phyloP scores from a whole-genome alignment of 2,888 invertebrate genomes.

The Drosophila emarginata region DNA sequence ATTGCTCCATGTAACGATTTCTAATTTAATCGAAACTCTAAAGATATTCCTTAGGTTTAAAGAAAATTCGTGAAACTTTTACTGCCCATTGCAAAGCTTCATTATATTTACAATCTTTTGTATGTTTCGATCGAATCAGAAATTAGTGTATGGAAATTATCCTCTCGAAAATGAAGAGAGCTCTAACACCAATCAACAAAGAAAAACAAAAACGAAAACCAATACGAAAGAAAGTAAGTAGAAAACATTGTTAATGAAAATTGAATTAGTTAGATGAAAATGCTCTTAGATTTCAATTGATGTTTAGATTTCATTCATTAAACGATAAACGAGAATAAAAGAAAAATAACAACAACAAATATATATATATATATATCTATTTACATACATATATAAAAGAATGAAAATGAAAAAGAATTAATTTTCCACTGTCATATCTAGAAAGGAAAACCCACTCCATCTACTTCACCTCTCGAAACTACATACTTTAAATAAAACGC shows the following conservation, averaged over 20 bases:
- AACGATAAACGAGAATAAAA: background rate
- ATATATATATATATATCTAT: conserved; percentile 1
- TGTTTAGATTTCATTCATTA: conserved; percentile 2
- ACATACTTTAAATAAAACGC: conserved; percentile 64
- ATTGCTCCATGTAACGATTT: background rate
- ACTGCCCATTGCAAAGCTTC: too few species aligned
- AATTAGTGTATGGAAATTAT: background rate
- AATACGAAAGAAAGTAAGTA: conserved; percentile 1
- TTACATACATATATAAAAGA: background rate
- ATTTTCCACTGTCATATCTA: conserved; percentile 7
- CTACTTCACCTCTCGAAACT: conserved; percentile 37
- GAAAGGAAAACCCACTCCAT: background rate
- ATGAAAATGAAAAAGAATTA: background rate
- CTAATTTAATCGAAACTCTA: background rate
- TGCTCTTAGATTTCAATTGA: background rate
- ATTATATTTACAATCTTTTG: background rate
- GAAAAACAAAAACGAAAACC: background rate
- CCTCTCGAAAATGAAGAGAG: conserved; percentile 10
- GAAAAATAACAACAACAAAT: background rate
- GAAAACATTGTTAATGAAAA: conserved; percentile 29
- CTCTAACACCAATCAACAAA: conserved; percentile 6
- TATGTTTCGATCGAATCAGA: background rate
- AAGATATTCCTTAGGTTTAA: background rate
- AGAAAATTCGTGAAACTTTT: background rate
- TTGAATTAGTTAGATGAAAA: conserved; percentile 17